phyloP scores from a whole-genome alignment of 1,140 invertebrate genomes.

The Dreissena polymorpha region DNA sequence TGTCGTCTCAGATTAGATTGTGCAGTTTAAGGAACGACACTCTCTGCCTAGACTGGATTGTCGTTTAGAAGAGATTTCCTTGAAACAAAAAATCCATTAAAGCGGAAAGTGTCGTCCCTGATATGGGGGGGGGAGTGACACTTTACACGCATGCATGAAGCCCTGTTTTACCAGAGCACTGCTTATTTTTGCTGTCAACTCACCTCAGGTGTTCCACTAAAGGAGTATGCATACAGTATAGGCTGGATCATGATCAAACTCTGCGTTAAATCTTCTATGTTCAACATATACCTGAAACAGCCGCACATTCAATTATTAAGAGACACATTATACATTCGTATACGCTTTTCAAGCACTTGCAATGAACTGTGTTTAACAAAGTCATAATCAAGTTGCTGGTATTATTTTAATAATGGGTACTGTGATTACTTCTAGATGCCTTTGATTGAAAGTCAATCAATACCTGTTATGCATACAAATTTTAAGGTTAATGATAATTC shows the following conservation, averaged over 20 bases:
- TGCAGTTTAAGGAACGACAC: too few relatives aligned
- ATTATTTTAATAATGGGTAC: not conserved
- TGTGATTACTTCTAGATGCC: not conserved
- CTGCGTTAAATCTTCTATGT: conserved; percentile 97
- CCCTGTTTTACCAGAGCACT: too few relatives aligned
- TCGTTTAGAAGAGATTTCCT: too few relatives aligned
- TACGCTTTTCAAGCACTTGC: not conserved
- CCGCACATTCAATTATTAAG: not conserved
- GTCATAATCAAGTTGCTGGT: not conserved
- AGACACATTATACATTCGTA: not conserved
- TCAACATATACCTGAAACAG: conserved; percentile 93
- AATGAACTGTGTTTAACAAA: not conserved
- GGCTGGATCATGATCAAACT: conserved; percentile 99
- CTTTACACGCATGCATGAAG: too few relatives aligned
- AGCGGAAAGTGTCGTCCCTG: too few relatives aligned
- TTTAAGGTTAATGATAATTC: too few relatives aligned
- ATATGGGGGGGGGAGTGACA: too few relatives aligned
- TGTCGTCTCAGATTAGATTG: too few relatives aligned
- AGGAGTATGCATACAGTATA: conserved; percentile 98
- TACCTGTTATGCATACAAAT: too few relatives aligned
- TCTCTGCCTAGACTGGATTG: too few relatives aligned
- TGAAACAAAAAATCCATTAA: too few relatives aligned
- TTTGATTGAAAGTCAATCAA: not conserved
- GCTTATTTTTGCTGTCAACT: too few relatives aligned
- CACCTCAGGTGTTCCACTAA: conserved; percentile 94